Evolutionary conservation across 2,797 vertebrate genomes (phyloP).

Genomic region (Chaetophractus vellerosus): DNA sequence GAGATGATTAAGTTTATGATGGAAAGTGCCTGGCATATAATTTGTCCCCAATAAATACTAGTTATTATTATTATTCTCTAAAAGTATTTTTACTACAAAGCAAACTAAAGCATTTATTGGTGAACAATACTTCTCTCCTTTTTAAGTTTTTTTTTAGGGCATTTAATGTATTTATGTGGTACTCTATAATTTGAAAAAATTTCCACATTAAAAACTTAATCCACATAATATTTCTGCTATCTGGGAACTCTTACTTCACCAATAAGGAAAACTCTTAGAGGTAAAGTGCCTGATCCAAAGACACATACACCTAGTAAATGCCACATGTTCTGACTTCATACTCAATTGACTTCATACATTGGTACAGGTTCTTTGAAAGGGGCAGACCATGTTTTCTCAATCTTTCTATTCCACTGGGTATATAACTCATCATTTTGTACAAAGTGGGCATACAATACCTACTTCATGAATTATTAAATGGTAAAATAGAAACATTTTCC

Average conservation of each 20-base stretch:
- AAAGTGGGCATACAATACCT: neutral
- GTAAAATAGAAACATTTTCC: neutral
- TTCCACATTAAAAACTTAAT: neutral
- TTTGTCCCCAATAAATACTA: neutral
- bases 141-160: neutral
- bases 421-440: neutral
- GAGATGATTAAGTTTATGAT: neutral
- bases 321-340: accelerated
- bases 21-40: neutral
- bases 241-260: neutral
- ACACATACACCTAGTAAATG: neutral
- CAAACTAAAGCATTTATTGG: neutral
- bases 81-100: neutral
- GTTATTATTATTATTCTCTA: neutral
- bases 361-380: neutral
- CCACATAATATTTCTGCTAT: neutral
- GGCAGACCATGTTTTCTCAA: neutral
- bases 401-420: neutral
- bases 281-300: neutral
- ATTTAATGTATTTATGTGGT: neutral
- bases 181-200: neutral
- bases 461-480: neutral
- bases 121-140: neutral
- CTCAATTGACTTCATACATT: neutral
- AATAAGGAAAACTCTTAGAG: neutral